Evolutionary conservation across 2,113 vertebrate species (phyloP).

Genomic region (Microcebus griseorufus): DNA sequence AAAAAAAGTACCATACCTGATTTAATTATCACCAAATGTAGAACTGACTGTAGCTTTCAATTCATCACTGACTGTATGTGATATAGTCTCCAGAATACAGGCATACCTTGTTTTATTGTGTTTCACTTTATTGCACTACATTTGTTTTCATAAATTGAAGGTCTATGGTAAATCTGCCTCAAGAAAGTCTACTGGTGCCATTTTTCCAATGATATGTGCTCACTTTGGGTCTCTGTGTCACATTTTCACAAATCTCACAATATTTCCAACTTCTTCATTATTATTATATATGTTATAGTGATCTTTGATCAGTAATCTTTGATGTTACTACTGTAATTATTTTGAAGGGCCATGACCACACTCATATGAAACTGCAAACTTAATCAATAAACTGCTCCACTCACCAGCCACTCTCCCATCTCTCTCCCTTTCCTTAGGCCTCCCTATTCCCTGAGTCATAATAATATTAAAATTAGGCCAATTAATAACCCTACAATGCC

Average conservation of each 20-base stretch:
- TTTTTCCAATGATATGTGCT: neutral
- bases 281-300: neutral
- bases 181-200: neutral
- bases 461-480: neutral
- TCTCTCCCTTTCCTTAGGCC: neutral
- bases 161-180: neutral
- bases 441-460: neutral
- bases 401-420: neutral
- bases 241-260: neutral
- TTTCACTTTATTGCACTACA: neutral
- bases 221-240: neutral
- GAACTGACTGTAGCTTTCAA: neutral
- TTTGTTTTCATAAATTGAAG: neutral
- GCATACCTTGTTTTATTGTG: neutral
- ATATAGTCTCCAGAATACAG: neutral
- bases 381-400: neutral
- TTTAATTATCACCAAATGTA: constrained; percentile 14
- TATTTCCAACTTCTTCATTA: neutral
- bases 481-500: neutral
- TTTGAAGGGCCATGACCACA: neutral
- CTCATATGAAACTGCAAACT: neutral
- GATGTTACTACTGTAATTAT: neutral
- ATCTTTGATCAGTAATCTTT: neutral
- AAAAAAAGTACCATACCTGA: neutral
- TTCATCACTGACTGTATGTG: neutral